Conservation (phyloP, 2,888 invertebrate species). For the Drosophila mimica region DNA sequence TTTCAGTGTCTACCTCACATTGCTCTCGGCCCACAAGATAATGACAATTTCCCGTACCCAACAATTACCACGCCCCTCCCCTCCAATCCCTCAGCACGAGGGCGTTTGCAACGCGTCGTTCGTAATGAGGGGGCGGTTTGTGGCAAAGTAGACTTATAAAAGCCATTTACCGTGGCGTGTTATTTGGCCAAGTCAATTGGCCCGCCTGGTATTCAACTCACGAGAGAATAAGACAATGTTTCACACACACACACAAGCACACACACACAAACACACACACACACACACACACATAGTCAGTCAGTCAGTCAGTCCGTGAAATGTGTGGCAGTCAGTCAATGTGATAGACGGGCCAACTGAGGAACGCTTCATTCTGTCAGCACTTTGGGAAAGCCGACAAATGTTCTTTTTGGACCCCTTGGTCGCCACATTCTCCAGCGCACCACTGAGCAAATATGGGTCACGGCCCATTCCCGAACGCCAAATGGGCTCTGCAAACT, state of each 20-base stretch:
- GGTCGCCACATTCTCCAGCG: constrained; percentile 35
- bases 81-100: constrained; percentile 33
- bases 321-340: constrained; percentile 82
- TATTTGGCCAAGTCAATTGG: constrained; percentile 78
- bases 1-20: constrained; percentile 29
- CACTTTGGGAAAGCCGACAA: constrained; percentile 72
- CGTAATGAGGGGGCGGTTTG: constrained; percentile 82
- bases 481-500: constrained; percentile 39
- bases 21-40: constrained; percentile 52
- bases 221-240: constrained; percentile 52
- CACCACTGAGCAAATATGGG: constrained; percentile 70
- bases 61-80: constrained; percentile 1
- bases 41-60: constrained; percentile 69
- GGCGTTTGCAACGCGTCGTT: constrained; percentile 79
- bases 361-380: constrained; percentile 44
- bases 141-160: constrained; percentile 81
- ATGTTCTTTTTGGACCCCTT: constrained; percentile 26
- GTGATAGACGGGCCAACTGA: constrained; percentile 71
- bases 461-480: constrained; percentile 69
- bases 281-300: constrained; percentile 1
- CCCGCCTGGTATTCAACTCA: constrained; percentile 54
- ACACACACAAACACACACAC: constrained; percentile 7
- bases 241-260: constrained; percentile 2
- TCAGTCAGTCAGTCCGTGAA: constrained; percentile 29
- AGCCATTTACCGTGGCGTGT: constrained; percentile 79